Evolutionary conservation across 2,797 vertebrate species (phyloP).

Genomic region (Neosalanx taihuensis): DNA sequence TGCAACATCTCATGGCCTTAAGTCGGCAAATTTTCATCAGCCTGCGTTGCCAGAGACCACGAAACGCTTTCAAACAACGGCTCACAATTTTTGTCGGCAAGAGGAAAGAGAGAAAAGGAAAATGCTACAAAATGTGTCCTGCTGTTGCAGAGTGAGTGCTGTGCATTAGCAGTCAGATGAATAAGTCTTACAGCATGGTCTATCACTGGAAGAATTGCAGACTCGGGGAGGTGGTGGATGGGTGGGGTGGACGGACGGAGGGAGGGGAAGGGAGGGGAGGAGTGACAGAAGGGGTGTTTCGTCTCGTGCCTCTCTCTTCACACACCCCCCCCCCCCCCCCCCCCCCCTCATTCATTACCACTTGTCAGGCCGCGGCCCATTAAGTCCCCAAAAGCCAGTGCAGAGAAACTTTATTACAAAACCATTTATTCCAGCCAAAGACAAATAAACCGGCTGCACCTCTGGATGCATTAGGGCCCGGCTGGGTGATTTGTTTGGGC

Average conservation of each 20-base stretch:
- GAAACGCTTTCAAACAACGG: conserved; percentile 90
- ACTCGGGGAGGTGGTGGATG: conserved; percentile 55
- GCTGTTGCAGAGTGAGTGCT: conserved; percentile 76
- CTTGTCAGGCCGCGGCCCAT: conserved; percentile 89
- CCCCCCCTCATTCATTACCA: conserved; percentile 88
- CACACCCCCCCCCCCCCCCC: conserved; percentile 56
- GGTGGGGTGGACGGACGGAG: neutral
- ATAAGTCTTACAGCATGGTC: conserved; percentile 80
- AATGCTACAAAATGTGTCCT: conserved; percentile 69
- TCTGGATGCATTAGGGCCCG: conserved; percentile 89
- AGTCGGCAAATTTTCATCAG: conserved; percentile 95
- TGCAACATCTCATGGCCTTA: conserved; percentile 90
- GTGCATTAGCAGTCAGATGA: conserved; percentile 86
- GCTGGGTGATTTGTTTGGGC: conserved; percentile 78
- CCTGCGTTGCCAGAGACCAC: conserved; percentile 88
- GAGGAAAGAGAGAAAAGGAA: conserved; percentile 21
- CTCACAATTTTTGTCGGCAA: conserved; percentile 67
- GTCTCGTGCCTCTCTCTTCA: conserved; percentile 68
- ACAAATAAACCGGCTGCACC: conserved; percentile 94
- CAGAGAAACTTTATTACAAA: conserved; percentile 94
- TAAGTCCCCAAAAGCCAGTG: conserved; percentile 82
- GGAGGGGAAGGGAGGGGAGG: too few relatives aligned
- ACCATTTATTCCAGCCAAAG: conserved; percentile 97
- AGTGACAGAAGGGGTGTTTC: conserved; percentile 79
- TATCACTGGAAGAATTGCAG: conserved; percentile 84